phyloP scores from a whole-genome alignment of 2,797 vertebrate genomes.

The Eidolon dupreanum region DNA sequence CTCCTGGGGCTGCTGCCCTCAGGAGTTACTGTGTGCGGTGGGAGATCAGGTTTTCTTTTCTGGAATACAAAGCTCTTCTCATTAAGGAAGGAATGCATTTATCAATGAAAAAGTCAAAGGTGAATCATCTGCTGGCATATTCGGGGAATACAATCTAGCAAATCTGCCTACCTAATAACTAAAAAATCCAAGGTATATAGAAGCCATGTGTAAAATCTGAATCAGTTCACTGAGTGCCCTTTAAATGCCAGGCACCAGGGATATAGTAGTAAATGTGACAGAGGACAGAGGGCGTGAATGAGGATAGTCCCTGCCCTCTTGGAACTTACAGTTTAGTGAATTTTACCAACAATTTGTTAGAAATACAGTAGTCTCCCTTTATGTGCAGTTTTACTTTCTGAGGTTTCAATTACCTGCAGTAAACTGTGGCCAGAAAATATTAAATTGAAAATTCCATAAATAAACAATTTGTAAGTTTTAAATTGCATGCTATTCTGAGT shows the following conservation, averaged over 20 bases:
- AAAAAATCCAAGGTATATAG: not conserved
- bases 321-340: not conserved
- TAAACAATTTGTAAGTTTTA: too few relatives aligned
- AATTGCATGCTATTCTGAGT: too few relatives aligned
- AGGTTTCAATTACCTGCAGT: not conserved
- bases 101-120: not conserved
- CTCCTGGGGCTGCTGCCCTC: not conserved
- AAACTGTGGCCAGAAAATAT: too few relatives aligned
- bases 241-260: not conserved
- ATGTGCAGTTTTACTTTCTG: not conserved
- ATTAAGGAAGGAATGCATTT: not conserved
- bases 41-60: not conserved
- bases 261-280: not conserved
- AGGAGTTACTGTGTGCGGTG: not conserved
- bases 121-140: not conserved
- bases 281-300: not conserved
- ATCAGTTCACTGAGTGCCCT: not conserved
- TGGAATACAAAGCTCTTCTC: not conserved
- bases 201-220: not conserved
- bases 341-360: not conserved
- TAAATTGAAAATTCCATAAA: too few relatives aligned
- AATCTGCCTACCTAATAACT: not conserved
- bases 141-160: not conserved
- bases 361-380: not conserved
- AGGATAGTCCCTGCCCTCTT: not conserved